phyloP scores from a whole-genome alignment of 1,140 invertebrate genomes.

The Portunus trituberculatus region DNA sequence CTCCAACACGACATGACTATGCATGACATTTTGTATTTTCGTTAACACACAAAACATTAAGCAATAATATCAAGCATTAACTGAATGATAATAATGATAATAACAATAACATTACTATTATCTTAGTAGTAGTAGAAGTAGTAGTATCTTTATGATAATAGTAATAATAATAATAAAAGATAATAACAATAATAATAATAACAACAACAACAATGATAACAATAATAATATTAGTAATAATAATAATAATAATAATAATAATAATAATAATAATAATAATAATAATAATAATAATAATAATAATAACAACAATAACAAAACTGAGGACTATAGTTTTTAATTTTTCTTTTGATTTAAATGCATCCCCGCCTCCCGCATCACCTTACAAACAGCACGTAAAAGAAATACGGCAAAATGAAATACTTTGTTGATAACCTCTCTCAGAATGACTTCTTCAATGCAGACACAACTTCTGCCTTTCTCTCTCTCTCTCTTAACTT shows the following conservation, averaged over 20 bases:
- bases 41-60: background rate
- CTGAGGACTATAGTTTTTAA: background rate
- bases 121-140: too few relatives aligned
- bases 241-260: too few relatives aligned
- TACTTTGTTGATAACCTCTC: background rate
- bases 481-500: background rate
- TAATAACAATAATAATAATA: too few relatives aligned
- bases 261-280: too few relatives aligned
- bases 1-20: background rate
- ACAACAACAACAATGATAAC: too few relatives aligned
- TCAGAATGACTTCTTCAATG: background rate
- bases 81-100: too few relatives aligned
- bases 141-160: too few relatives aligned
- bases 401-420: background rate
- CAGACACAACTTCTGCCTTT: background rate
- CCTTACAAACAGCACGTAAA: background rate
- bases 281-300: too few relatives aligned
- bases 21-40: background rate
- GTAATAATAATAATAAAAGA: too few relatives aligned
- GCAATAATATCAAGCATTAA: too few relatives aligned
- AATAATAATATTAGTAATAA: too few relatives aligned
- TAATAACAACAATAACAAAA: background rate
- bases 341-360: background rate
- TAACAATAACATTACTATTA: too few relatives aligned
- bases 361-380: background rate